Percentiles rank a stretch among this genome's conserved stretches.
phyloP scores from a whole-genome alignment of 2,888 invertebrate genomes.

The Aspidapion aeneum region DNA sequence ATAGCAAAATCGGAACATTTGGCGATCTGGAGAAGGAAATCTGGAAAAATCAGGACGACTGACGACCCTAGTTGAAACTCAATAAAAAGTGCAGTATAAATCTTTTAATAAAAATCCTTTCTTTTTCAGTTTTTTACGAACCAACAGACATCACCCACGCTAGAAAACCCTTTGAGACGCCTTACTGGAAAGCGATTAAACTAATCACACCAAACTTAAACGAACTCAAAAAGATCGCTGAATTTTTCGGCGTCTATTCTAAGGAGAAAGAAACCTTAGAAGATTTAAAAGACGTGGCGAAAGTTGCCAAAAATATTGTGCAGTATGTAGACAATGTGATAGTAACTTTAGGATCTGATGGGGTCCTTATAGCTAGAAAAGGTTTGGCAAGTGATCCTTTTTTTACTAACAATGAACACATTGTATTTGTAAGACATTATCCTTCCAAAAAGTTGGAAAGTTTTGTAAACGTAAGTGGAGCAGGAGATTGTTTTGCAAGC shows the following conservation, averaged over 20 bases:
- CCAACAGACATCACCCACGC: conserved; percentile 82
- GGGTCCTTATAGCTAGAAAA: conserved; percentile 53
- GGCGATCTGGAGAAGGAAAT: too few relatives aligned
- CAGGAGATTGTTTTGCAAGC: conserved; percentile 74
- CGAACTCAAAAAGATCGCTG: conserved; percentile 69
- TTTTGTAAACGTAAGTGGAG: conserved; percentile 75
- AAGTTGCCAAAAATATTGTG: conserved; percentile 46
- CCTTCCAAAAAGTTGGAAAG: conserved; percentile 44
- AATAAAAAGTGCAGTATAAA: too few relatives aligned
- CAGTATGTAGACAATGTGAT: conserved; percentile 55
- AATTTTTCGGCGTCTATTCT: conserved; percentile 44
- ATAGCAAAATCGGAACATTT: too few relatives aligned
- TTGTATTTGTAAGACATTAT: conserved; percentile 45
- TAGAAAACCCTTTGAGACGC: conserved; percentile 60
- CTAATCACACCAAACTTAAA: conserved; percentile 77
- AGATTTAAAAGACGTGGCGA: conserved; percentile 24
- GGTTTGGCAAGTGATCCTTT: conserved; percentile 36
- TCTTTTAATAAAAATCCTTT: too few relatives aligned
- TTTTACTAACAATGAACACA: conserved; percentile 18
- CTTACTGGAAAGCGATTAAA: conserved; percentile 49
- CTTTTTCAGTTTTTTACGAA: conserved; percentile 81
- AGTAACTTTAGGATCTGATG: conserved; percentile 60
- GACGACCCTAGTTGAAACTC: too few relatives aligned
- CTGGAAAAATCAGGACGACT: too few relatives aligned
- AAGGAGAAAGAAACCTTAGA: conserved; percentile 31